These are phyloP conservation scores for Ectobius pallidus DNA, from an alignment of 2,888 invertebrate species.

Conservation along the genomic window DNA sequence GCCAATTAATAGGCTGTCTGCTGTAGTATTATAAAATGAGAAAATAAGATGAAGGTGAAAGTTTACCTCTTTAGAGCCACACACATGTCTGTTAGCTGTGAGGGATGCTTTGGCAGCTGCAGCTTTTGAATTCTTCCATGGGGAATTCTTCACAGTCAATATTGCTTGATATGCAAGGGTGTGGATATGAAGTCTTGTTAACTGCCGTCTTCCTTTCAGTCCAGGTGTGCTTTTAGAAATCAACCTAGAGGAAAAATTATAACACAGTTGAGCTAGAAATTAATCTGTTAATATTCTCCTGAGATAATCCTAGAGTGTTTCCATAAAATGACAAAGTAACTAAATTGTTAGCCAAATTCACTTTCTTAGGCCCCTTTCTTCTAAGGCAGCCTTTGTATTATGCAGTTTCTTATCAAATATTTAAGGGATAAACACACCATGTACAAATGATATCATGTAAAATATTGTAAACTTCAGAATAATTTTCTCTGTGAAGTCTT, in stretches of 20 bases:
- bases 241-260: slow-evolving; percentile 51
- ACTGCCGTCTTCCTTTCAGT: slow-evolving; percentile 59
- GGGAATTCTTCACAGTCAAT: slow-evolving; percentile 68
- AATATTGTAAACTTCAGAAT: too few relatives aligned
- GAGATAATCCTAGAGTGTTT: too few relatives aligned
- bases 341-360: too few relatives aligned
- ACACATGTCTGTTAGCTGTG: slow-evolving; percentile 83
- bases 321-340: too few relatives aligned
- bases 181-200: slow-evolving; percentile 83
- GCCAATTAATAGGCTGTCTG: too few relatives aligned
- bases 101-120: slow-evolving; percentile 84
- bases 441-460: too few relatives aligned
- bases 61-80: slow-evolving; percentile 69
- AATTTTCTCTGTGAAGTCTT: too few relatives aligned
- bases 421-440: too few relatives aligned
- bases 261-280: neutral
- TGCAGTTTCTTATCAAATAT: too few relatives aligned
- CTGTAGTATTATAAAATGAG: too few relatives aligned
- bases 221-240: slow-evolving; percentile 58
- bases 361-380: too few relatives aligned
- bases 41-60: too few relatives aligned
- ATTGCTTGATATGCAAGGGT: slow-evolving; percentile 88
- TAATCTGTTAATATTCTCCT: neutral
- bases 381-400: neutral
- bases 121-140: slow-evolving; percentile 78